phyloP scores from a whole-genome alignment of 1,140 invertebrate genomes.

The Yoshiicerus persimilis region DNA sequence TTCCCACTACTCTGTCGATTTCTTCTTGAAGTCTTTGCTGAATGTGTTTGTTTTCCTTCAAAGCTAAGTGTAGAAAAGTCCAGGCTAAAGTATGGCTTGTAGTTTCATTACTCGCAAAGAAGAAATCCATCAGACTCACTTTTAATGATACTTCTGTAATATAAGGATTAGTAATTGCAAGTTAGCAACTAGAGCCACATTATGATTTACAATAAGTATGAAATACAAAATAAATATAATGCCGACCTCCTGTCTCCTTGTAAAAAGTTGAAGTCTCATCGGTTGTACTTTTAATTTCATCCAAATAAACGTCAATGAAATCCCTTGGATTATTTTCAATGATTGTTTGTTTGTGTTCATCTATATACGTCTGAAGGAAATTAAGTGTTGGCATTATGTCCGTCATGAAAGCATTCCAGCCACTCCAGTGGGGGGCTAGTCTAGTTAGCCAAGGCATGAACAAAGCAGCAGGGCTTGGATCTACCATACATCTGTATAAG shows the following conservation, averaged over 20 bases:
- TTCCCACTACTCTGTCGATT: slow-evolving; percentile 17
- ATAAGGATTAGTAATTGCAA: too few species aligned
- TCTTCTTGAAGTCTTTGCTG: slow-evolving; percentile 35
- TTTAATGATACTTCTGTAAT: not conserved
- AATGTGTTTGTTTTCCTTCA: not conserved
- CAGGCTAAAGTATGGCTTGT: slow-evolving; percentile 25
- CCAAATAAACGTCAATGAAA: slow-evolving; percentile 26
- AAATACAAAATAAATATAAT: not conserved
- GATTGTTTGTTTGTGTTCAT: slow-evolving; percentile 25
- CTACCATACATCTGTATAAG: not conserved
- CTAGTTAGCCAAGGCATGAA: slow-evolving; percentile 13
- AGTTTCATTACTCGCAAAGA: not conserved
- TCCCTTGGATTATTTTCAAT: slow-evolving; percentile 10
- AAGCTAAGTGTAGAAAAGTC: slow-evolving; percentile 21
- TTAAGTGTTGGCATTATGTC: not conserved
- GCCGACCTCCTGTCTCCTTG: slow-evolving; percentile 8
- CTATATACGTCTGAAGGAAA: not conserved
- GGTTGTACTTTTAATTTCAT: not conserved
- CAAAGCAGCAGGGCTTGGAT: not conserved
- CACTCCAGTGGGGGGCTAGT: not conserved
- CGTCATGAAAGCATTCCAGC: not conserved
- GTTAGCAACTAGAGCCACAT: too few species aligned
- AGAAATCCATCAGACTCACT: not conserved
- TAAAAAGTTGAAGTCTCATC: slow-evolving; percentile 19
- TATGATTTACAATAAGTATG: too few species aligned